Conservation (phyloP, 1,140 invertebrate species). For the Acyrthosiphon pisum region DNA sequence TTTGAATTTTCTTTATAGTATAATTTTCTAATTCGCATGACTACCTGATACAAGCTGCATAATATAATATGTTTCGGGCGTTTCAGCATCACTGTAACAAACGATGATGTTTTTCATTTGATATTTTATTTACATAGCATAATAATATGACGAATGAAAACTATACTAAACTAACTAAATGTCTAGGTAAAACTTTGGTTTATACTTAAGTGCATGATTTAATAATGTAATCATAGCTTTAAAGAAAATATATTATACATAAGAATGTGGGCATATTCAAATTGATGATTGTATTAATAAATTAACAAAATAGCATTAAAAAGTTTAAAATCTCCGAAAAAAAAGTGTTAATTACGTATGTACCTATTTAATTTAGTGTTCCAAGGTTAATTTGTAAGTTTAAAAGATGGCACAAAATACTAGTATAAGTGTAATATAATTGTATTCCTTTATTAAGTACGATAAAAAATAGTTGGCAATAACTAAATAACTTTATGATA, state of each 20-base stretch:
- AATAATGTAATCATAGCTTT: neutral
- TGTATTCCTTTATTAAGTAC: neutral
- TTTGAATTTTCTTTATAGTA: neutral
- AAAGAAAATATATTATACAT: neutral
- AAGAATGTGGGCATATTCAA: neutral
- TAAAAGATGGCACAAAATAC: neutral
- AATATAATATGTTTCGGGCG: neutral
- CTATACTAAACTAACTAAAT: neutral
- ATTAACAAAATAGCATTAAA: neutral
- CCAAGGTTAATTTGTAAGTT: neutral
- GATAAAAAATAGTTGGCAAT: neutral
- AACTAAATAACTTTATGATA: neutral
- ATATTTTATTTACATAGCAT: neutral
- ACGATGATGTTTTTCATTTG: conserved; percentile 8
- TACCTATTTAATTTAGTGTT: neutral
- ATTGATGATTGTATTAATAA: neutral
- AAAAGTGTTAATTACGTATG: neutral
- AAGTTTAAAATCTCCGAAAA: neutral
- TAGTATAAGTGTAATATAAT: neutral
- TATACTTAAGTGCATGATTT: neutral
- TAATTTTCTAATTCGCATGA: conserved; percentile 15
- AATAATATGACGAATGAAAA: neutral
- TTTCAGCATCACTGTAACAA: neutral
- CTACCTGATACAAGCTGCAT: neutral
- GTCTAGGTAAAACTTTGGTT: neutral